Percentiles rank a stretch among this genome's conserved stretches.
Conservation (phyloP, 1,140 invertebrate species). For the Reticulitermes speratus region DNA sequence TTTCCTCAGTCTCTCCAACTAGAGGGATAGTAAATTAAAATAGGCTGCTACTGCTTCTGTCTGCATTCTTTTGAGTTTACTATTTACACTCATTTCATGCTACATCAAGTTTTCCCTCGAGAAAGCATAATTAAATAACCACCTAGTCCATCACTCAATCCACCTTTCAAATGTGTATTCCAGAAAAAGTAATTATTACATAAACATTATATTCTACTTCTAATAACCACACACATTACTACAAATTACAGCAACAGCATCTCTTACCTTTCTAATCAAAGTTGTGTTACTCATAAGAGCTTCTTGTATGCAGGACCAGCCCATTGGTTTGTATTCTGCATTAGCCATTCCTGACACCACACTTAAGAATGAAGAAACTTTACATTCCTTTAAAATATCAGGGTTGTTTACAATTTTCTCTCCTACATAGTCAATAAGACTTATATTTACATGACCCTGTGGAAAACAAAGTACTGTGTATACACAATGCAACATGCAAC, state of each 20-base stretch:
- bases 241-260: not conserved
- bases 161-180: no score
- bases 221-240: no score
- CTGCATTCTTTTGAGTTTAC: no score
- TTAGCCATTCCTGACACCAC: slow-evolving; percentile 53
- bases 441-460: slow-evolving; percentile 54
- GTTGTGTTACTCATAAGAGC: slow-evolving; percentile 31
- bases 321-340: slow-evolving; percentile 57
- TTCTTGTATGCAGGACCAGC: slow-evolving; percentile 52
- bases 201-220: no score
- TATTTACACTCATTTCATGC: no score
- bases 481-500: not conserved
- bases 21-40: no score
- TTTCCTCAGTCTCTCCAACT: no score
- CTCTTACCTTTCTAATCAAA: not conserved
- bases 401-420: slow-evolving; percentile 47
- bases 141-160: no score
- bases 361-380: slow-evolving; percentile 46
- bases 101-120: no score
- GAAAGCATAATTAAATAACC: no score
- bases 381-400: slow-evolving; percentile 36
- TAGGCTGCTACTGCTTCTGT: no score
- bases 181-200: no score
- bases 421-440: slow-evolving; percentile 56
- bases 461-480: slow-evolving; percentile 27